phyloP scores from a whole-genome alignment of 2,113 vertebrate species.

The Oncorhynchus nerka region DNA sequence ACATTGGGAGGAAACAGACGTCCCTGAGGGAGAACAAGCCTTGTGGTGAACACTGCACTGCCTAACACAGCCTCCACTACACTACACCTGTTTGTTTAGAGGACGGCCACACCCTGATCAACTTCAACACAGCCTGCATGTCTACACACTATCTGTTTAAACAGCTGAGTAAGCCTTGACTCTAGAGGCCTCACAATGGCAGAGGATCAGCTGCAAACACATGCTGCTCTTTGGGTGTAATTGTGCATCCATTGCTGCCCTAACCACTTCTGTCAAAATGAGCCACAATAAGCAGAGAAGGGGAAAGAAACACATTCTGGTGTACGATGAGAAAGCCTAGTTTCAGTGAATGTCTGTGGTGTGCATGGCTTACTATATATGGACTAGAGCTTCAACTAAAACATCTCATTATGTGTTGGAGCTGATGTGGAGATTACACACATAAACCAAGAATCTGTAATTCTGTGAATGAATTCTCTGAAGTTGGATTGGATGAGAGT shows the following conservation, averaged over 20 bases:
- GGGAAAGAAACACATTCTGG: slow-evolving; percentile 36
- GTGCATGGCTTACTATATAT: slow-evolving; percentile 71
- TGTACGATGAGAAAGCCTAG: slow-evolving; percentile 66
- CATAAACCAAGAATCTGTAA: slow-evolving; percentile 63
- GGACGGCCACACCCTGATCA: slow-evolving; percentile 64
- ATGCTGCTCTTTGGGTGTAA: neutral
- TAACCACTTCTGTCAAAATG: neutral
- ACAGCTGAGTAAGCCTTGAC: slow-evolving; percentile 73
- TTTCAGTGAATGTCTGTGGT: slow-evolving; percentile 66
- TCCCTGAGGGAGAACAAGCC: slow-evolving; percentile 46
- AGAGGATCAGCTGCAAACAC: slow-evolving; percentile 45
- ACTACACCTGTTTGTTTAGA: slow-evolving; percentile 70
- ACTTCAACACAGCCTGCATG: slow-evolving; percentile 55
- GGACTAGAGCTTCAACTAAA: slow-evolving; percentile 55
- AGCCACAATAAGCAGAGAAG: neutral
- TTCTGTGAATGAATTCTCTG: slow-evolving; percentile 62
- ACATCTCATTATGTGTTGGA: slow-evolving; percentile 72
- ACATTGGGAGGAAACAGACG: slow-evolving; percentile 33
- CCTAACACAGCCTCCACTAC: slow-evolving; percentile 27
- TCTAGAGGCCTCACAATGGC: slow-evolving; percentile 62
- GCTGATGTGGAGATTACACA: slow-evolving; percentile 60
- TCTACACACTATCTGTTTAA: slow-evolving; percentile 71
- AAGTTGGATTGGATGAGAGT: slow-evolving; percentile 24
- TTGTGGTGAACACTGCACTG: slow-evolving; percentile 27
- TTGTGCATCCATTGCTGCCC: neutral